Percentiles rank a stretch among this genome's conserved stretches.
phyloP scores from a whole-genome alignment of 2,113 vertebrate genomes.

The Otus sunia region DNA sequence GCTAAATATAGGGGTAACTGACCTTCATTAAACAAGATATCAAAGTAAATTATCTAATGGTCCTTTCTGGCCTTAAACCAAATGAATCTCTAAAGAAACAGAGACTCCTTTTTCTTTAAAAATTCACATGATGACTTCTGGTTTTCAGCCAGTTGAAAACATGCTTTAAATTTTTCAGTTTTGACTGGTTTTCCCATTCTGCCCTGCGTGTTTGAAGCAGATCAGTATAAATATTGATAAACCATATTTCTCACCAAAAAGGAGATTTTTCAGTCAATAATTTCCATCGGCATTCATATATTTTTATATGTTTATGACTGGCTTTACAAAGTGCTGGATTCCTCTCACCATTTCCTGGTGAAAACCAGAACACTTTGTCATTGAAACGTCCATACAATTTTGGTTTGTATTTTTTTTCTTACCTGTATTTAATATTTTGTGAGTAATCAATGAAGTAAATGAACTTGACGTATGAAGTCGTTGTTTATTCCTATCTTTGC shows the following conservation, averaged over 20 bases:
- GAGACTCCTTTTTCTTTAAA: neutral
- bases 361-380: neutral
- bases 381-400: neutral
- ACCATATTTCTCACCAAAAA: constrained; percentile 37
- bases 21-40: neutral
- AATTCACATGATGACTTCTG: neutral
- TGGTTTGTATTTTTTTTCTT: neutral
- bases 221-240: constrained; percentile 23
- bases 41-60: neutral
- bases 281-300: neutral
- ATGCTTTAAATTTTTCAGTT: neutral
- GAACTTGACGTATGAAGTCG: neutral
- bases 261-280: neutral
- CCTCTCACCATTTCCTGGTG: neutral
- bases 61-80: neutral
- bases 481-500: neutral
- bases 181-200: neutral
- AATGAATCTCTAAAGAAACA: neutral
- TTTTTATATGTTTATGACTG: neutral
- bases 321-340: neutral
- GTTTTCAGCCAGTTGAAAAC: constrained; percentile 3
- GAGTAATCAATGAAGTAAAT: neutral
- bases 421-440: neutral
- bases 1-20: neutral
- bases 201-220: neutral